These are phyloP conservation scores for Geophilus truncorum DNA, from an alignment of 2,888 invertebrate species.

Conservation along the genomic window DNA sequence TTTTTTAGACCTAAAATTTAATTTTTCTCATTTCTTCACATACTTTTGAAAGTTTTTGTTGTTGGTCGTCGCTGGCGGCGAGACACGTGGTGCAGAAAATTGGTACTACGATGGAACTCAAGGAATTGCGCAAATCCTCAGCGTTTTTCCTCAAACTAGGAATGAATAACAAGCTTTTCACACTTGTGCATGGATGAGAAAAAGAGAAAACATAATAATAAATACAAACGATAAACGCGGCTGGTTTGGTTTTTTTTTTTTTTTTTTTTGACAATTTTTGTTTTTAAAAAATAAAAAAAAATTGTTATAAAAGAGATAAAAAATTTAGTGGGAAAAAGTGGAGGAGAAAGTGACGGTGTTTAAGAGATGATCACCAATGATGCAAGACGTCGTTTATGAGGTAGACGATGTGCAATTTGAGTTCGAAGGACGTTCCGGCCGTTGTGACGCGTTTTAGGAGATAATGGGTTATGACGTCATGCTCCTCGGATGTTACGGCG, in stretches of 20 bases:
- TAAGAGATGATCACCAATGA: constrained; percentile 73
- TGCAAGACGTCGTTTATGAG: constrained; percentile 97
- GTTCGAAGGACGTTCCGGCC: constrained; percentile 69
- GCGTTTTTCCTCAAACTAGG: constrained; percentile 90
- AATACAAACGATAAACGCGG: too few species aligned
- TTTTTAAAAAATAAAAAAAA: constrained; percentile 39
- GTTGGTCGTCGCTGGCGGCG: constrained; percentile 80
- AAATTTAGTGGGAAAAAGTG: too few species aligned
- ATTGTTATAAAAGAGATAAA: too few species aligned
- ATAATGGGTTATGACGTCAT: constrained; percentile 83
- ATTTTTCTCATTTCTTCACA: constrained; percentile 30
- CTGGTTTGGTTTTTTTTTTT: too few species aligned
- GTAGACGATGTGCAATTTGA: constrained; percentile 96
- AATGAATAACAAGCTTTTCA: neutral
- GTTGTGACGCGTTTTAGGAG: constrained; percentile 73
- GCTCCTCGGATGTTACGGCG: constrained; percentile 72
- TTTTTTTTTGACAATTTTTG: too few species aligned
- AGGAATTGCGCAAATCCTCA: constrained; percentile 82
- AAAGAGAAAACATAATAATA: too few species aligned
- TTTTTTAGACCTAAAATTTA: neutral
- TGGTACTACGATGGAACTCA: constrained; percentile 93
- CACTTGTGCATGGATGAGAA: too few species aligned
- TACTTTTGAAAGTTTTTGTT: constrained; percentile 80
- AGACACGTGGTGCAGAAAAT: constrained; percentile 94
- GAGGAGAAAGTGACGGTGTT: too few species aligned